These are phyloP conservation scores for Neria commutata DNA, from an alignment of 2,888 invertebrate species.

Conservation along the genomic window DNA sequence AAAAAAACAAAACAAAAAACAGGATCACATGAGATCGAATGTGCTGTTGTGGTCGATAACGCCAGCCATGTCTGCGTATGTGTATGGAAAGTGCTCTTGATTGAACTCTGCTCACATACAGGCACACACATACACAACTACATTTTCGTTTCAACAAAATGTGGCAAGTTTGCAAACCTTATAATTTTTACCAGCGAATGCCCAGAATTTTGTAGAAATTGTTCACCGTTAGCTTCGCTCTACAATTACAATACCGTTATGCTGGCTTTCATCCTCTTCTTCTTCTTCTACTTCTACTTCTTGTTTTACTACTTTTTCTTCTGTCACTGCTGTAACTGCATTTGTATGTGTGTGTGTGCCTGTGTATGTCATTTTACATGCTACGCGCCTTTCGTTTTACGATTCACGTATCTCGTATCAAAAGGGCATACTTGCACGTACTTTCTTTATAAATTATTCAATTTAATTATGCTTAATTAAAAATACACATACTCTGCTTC, in stretches of 20 bases:
- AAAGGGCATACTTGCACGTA: slow-evolving; percentile 5
- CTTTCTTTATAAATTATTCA: slow-evolving; percentile 8
- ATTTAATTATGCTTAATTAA: slow-evolving; percentile 14
- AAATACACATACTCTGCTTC: slow-evolving; percentile 2
- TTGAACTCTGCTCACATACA: not conserved
- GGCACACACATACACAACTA: not conserved
- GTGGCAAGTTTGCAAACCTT: too few relatives aligned
- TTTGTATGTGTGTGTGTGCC: not conserved
- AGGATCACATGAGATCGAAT: slow-evolving; percentile 37
- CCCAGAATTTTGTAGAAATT: too few relatives aligned
- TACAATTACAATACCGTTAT: not conserved
- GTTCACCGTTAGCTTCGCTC: too few relatives aligned
- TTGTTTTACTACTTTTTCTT: not conserved
- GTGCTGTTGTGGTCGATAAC: too few relatives aligned
- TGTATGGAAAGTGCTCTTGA: not conserved
- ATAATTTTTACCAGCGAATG: too few relatives aligned
- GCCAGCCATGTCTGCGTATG: too few relatives aligned
- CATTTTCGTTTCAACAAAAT: not conserved
- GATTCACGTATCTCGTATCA: not conserved
- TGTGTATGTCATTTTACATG: slow-evolving; percentile 17
- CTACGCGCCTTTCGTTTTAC: slow-evolving; percentile 16
- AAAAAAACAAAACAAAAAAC: slow-evolving; percentile 17
- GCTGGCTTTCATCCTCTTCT: not conserved
- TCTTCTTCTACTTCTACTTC: not conserved
- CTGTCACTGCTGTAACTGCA: not conserved